Evolutionary conservation across 2,797 vertebrate genomes (phyloP), one percentile per base, ranked within the genome.

Genomic region (Hyperoplus lanceolatus): DNA sequence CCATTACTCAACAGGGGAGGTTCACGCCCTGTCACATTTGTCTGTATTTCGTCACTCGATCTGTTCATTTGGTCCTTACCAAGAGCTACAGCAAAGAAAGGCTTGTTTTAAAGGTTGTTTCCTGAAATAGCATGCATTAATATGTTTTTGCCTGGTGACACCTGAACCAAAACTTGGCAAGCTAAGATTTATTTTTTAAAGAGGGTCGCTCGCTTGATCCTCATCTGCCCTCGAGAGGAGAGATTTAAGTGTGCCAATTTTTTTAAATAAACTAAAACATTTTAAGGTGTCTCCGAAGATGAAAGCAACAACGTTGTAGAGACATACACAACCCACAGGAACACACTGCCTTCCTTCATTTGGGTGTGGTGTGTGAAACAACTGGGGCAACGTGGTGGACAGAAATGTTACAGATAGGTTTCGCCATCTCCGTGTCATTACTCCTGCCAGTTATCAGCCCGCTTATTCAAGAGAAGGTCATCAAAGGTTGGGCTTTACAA

Each of bases 1-100:
- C 91, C 94, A 94, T 95, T 94, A 94, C 92, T 90, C 92, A 89
- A 89, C 79, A 63, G 86, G 89, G 88, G 84, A 84, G 86, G 90
- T 88, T 91, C 85, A 89, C 88, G 86, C 77, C 86, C 80, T 80
- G 82, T 90, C 79, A 87, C 89, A 85, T 90, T 85, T 88, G 79
- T 90, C 85, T 89, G 80, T 87, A 81, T 84, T 89, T 70, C 63
- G 67, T 73, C 77, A 77, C 79, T 75, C 36, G 9, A 61, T 70
- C 50, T 75, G 60, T 73, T 82, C 78, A 75, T 66, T 62, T 83
- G 70, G 77, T 77, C 80, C 59, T 78, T 57, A 70, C 77, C 15
- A 55, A 70, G 59, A 77, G 60, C 50, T 73, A 59, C 42, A 63
- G 73, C 39, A 72, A 82, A 73, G 11, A 59, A 67, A 60, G n/a